Evolutionary conservation across 2,113 vertebrate species (phyloP).

Genomic region (Onychostoma macrolepis): DNA sequence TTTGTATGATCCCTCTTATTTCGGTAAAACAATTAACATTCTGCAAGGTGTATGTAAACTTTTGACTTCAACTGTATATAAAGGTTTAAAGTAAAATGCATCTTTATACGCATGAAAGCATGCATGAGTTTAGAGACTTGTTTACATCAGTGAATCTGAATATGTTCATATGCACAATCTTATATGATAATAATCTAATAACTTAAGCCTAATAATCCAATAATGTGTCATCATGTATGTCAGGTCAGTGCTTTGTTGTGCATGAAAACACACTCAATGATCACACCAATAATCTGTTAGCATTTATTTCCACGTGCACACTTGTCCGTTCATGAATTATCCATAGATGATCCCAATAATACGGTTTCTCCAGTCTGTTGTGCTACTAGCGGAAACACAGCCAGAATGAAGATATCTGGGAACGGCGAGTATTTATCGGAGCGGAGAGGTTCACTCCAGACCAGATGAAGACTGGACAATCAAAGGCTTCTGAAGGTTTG

Average conservation of each 20-base stretch:
- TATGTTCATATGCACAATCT: background rate
- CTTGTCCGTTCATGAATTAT: background rate
- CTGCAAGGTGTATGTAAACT: no score
- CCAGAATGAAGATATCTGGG: background rate
- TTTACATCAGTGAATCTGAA: background rate
- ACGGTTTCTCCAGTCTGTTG: background rate
- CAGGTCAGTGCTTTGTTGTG: no score
- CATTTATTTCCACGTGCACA: background rate
- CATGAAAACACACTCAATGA: background rate
- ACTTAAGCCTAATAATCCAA: no score
- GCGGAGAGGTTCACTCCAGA: constrained; percentile 7
- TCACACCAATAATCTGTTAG: background rate
- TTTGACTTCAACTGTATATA: no score
- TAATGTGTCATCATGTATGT: no score
- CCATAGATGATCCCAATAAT: background rate
- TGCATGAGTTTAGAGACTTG: background rate
- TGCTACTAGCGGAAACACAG: background rate
- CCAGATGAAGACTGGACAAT: constrained; percentile 38
- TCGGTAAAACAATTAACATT: no score
- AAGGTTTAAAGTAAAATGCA: no score
- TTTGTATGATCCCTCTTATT: no score
- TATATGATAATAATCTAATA: background rate
- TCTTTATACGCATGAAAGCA: background rate
- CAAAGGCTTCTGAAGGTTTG: background rate
- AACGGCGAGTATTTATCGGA: background rate